A percentile compares a stretch with the other conserved stretches of the same genome.
phyloP scores from a whole-genome alignment of 2,888 invertebrate genomes.

The Pristionchus exspectatus region DNA sequence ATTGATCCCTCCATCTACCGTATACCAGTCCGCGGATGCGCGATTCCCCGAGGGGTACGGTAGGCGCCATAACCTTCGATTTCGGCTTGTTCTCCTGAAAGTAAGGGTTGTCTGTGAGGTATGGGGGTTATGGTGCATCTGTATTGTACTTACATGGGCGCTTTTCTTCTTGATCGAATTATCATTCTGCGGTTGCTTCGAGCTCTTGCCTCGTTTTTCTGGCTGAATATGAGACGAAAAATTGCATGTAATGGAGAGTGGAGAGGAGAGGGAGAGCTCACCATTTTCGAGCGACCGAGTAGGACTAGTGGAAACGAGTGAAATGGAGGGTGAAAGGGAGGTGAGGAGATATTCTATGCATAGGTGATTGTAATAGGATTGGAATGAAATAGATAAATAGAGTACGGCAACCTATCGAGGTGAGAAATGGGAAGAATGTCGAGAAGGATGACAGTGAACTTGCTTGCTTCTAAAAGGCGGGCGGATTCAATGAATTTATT shows the following conservation, averaged over 20 bases:
- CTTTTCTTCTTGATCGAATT: neutral
- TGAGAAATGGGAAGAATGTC: too few species aligned
- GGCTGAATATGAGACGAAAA: neutral
- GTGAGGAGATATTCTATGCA: too few species aligned
- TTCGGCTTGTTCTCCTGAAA: slow-evolving; percentile 9
- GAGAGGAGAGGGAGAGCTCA: neutral
- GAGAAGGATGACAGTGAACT: too few species aligned
- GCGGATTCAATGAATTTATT: neutral
- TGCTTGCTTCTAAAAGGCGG: too few species aligned
- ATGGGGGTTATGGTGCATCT: neutral
- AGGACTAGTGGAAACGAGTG: neutral
- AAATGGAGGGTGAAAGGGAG: neutral
- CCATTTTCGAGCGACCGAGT: neutral
- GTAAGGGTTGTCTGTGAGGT: neutral
- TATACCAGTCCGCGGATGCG: neutral
- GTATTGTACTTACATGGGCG: neutral
- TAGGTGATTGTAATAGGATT: too few species aligned
- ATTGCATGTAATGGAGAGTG: neutral
- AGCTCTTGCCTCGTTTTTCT: neutral
- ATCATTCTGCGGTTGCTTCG: neutral
- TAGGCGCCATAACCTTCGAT: slow-evolving; percentile 30
- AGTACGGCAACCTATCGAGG: too few species aligned
- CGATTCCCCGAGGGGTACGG: neutral
- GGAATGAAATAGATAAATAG: too few species aligned
- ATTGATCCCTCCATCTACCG: neutral